A percentile compares a stretch with the other conserved stretches of the same genome.
These are phyloP conservation scores for Columba livia DNA, from an alignment of 2,113 vertebrate species.

Conservation along the genomic window DNA sequence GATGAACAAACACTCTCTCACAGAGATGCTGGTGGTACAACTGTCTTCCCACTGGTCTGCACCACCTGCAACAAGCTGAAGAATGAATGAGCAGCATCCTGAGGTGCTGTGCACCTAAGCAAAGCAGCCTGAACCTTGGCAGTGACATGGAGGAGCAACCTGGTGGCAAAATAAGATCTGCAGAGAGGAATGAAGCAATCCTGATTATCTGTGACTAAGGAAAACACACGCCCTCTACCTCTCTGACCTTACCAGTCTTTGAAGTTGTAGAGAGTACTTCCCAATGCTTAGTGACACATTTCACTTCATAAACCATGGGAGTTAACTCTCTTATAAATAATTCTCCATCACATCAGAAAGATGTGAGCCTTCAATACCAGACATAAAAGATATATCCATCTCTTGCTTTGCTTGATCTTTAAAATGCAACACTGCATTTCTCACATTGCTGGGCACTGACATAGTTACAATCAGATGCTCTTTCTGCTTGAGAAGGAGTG, in stretches of 20 bases:
- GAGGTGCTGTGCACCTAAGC: background rate
- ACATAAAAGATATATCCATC: background rate
- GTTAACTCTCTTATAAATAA: background rate
- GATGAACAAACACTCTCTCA: background rate
- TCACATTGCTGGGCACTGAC: background rate
- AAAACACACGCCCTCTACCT: fast-evolving
- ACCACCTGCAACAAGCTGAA: background rate
- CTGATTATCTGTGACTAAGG: background rate
- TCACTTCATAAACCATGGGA: background rate
- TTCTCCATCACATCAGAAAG: background rate
- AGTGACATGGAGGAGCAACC: background rate
- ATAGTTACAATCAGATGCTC: background rate
- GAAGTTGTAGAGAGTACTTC: background rate
- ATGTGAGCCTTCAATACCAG: background rate
- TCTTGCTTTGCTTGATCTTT: background rate
- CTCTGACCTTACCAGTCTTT: background rate
- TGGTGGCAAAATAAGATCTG: background rate
- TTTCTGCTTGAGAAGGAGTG: background rate
- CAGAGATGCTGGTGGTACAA: background rate
- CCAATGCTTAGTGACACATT: background rate
- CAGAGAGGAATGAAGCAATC: background rate
- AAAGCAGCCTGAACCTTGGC: background rate
- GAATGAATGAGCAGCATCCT: fast-evolving
- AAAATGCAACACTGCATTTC: background rate
- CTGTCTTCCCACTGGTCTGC: background rate